phyloP scores from a whole-genome alignment of 1,140 invertebrate genomes.

The Anagrus nilaparvatae region DNA sequence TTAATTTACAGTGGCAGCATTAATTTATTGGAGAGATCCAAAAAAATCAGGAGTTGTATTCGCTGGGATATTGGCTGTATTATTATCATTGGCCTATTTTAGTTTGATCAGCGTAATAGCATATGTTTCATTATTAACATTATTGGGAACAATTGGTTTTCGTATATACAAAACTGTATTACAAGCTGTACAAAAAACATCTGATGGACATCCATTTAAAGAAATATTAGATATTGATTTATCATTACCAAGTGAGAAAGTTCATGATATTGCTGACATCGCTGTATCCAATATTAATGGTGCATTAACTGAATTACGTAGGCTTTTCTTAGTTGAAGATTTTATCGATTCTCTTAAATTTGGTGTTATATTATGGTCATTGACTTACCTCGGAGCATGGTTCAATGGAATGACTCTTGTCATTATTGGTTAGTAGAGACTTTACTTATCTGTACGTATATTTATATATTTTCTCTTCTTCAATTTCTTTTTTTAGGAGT shows the following conservation, averaged over 20 bases:
- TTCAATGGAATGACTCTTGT: constrained; percentile 97
- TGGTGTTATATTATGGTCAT: constrained; percentile 81
- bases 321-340: constrained; percentile 92
- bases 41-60: constrained; percentile 89
- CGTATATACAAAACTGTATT: constrained; percentile 93
- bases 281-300: constrained; percentile 78
- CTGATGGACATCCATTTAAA: constrained; percentile 94
- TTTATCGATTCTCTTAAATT: constrained; percentile 93
- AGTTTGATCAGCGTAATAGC: constrained; percentile 93
- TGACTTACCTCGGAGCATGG: constrained; percentile 94
- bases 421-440: constrained; percentile 66
- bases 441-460: not conserved
- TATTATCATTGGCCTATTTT: constrained; percentile 86
- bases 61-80: constrained; percentile 71
- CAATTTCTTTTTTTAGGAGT: constrained; percentile 58
- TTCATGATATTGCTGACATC: constrained; percentile 72
- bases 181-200: constrained; percentile 93
- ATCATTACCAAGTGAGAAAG: constrained; percentile 74
- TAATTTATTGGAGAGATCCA: constrained; percentile 94
- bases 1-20: constrained; percentile 73
- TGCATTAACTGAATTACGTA: constrained; percentile 67
- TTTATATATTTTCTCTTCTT: not conserved
- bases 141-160: constrained; percentile 80
- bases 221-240: constrained; percentile 81
- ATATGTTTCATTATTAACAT: constrained; percentile 74